phyloP scores from a whole-genome alignment of 2,113 vertebrate species.

The Excalfactoria chinensis region DNA sequence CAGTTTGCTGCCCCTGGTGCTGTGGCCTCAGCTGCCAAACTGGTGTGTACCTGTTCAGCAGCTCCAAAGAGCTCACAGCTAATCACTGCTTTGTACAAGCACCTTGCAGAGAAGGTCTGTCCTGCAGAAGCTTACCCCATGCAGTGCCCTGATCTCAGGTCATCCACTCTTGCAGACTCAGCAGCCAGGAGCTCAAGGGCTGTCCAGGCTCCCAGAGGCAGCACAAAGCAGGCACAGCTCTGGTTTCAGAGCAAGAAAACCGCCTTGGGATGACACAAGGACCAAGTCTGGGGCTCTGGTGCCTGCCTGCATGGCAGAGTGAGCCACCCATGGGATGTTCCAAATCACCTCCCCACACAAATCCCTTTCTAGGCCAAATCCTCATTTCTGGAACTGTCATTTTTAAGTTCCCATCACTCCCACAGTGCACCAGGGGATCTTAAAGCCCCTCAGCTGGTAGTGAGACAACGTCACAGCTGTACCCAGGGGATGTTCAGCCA shows the following conservation, averaged over 20 bases:
- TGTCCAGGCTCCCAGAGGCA: not conserved
- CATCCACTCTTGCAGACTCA: not conserved
- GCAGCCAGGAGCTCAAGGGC: not conserved
- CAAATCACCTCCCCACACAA: not conserved
- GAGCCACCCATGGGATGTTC: not conserved
- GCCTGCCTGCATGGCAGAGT: not conserved
- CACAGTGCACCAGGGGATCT: not conserved
- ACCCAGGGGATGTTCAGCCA: not conserved
- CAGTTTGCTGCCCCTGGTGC: not conserved
- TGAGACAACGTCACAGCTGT: not conserved
- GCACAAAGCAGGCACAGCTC: not conserved
- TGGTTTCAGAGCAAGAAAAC: not conserved
- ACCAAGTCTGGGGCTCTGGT: not conserved
- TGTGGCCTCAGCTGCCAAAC: not conserved
- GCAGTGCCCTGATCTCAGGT: too few relatives aligned
- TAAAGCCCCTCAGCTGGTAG: not conserved
- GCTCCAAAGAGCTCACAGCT: not conserved
- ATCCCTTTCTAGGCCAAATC: not conserved
- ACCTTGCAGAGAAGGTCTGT: too few relatives aligned
- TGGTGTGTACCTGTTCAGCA: not conserved
- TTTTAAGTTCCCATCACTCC: not conserved
- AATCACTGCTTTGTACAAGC: not conserved
- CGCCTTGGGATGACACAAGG: not conserved
- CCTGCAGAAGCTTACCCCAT: not conserved
- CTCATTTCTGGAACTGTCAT: not conserved